phyloP scores from a whole-genome alignment of 2,888 invertebrate genomes.

The Spisula solida region DNA sequence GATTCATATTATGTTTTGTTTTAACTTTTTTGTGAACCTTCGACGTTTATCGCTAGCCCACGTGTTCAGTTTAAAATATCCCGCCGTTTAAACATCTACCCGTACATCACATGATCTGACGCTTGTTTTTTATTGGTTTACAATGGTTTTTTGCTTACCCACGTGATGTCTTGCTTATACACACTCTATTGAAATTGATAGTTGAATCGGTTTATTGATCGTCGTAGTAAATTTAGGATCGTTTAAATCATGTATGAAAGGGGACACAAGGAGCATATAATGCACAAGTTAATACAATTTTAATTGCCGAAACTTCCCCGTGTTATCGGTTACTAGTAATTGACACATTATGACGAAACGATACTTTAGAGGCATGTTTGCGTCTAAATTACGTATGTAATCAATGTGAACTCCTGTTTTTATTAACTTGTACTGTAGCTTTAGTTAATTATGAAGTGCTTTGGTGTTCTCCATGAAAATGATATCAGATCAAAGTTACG shows the following conservation, averaged over 20 bases:
- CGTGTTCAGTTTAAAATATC: slow-evolving; percentile 24
- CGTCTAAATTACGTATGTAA: too few relatives aligned
- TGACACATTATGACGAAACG: too few relatives aligned
- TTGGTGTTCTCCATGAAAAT: too few relatives aligned
- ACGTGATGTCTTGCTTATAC: not conserved
- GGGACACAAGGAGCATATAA: too few relatives aligned
- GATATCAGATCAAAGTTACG: too few relatives aligned
- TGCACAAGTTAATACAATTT: too few relatives aligned
- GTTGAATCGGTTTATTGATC: not conserved
- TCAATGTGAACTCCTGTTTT: too few relatives aligned
- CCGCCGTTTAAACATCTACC: slow-evolving; percentile 5
- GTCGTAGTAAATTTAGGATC: not conserved
- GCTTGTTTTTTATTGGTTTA: not conserved
- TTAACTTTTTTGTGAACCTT: not conserved
- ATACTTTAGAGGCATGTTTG: too few relatives aligned
- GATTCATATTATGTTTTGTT: not conserved
- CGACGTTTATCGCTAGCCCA: not conserved
- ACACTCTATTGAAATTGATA: not conserved
- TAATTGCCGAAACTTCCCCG: too few relatives aligned
- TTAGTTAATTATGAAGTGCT: too few relatives aligned
- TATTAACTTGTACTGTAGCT: too few relatives aligned
- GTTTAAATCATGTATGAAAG: not conserved
- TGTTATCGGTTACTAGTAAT: too few relatives aligned
- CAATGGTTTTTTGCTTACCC: not conserved
- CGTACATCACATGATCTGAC: not conserved